Conservation (phyloP, 1,140 invertebrate species). For the Druon quercuslanigerum region DNA sequence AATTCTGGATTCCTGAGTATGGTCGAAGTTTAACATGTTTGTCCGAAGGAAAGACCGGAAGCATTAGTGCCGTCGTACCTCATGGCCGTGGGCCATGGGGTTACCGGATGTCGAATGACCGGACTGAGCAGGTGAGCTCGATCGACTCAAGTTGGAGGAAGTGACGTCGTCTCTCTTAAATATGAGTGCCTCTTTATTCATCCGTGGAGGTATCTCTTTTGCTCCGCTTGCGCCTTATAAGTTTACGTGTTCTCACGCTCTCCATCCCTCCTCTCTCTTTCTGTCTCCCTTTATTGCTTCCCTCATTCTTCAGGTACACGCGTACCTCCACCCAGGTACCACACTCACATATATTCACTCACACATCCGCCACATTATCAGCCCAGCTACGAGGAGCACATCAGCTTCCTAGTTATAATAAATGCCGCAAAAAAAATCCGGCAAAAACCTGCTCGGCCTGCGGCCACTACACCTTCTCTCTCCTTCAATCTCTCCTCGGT, state of each 20-base stretch:
- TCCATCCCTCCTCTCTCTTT: slow-evolving; percentile 51
- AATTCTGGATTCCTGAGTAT: background rate
- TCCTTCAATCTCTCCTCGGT: slow-evolving; percentile 46
- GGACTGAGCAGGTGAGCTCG: slow-evolving; percentile 59
- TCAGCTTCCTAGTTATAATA: slow-evolving; percentile 73
- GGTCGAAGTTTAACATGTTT: background rate
- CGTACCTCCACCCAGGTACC: slow-evolving; percentile 42
- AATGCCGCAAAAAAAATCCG: slow-evolving; percentile 66
- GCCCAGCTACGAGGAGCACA: slow-evolving; percentile 54
- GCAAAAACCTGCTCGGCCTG: slow-evolving; percentile 72
- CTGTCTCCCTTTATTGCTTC: slow-evolving; percentile 3
- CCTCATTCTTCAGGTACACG: slow-evolving; percentile 36
- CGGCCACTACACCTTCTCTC: slow-evolving; percentile 62
- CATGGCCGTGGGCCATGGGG: slow-evolving; percentile 60
- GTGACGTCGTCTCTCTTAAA: slow-evolving; percentile 59
- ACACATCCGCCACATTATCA: slow-evolving; percentile 53
- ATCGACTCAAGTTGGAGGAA: slow-evolving; percentile 57
- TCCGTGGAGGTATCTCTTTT: slow-evolving; percentile 51
- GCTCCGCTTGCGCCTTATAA: slow-evolving; percentile 41
- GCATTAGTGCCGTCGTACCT: slow-evolving; percentile 57
- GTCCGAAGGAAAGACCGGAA: slow-evolving; percentile 56
- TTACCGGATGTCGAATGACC: slow-evolving; percentile 67
- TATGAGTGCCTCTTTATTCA: slow-evolving; percentile 41
- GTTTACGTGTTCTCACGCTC: slow-evolving; percentile 70
- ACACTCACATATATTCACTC: slow-evolving; percentile 40